Evolutionary conservation across 2,113 vertebrate genomes (phyloP), one percentile per base, ranked within the genome.

Genomic region (Pomatorhinus ruficollis): DNA sequence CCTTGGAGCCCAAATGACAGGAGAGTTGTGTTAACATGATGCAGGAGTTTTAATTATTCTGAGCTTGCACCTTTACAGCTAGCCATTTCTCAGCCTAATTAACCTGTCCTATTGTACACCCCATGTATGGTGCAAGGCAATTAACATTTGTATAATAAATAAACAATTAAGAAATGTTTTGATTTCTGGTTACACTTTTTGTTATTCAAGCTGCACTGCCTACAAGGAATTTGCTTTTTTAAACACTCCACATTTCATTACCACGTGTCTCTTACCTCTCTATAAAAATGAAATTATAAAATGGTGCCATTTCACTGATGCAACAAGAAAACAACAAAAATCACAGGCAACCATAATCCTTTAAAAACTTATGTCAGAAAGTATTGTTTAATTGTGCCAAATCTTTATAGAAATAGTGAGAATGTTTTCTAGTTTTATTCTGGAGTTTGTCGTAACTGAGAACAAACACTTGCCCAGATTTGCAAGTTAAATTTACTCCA

Each of bases 61-160:
- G 68, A 94, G 40, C 61, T 91, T 97, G 69, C 65, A 94, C 78
- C 57, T 97, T 97, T 78, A 93, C 90, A 90, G 47, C 50, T 56
- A 83, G 47, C 61, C 87, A 83, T 90, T 93, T 95, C 87, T 90
- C 86, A 97, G 86, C 79, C 84, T 95, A 97, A 97, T 97, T 97
- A 97, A 96, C 90, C 68, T 96, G 90, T 79, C 75, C 59, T 64
- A 91, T 97, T 96, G 87, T 96, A 89, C 50, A 90, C 57, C 47
- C 35, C n/a, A 56, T 90, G 79, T 94, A 97, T 97, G 75, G 78
- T 13, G 37, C 37, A 75, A 94, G 19, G 74, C 88, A 97, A 97
- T 97, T 98, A 97, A 95, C 85, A 79, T 94, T 97, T 96, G 33
- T 71, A 49, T 30, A 15, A 80, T 89, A 96, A 93, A 94, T 70